A percentile compares a stretch with the other conserved stretches of the same genome.
Evolutionary conservation across 2,888 invertebrate species (phyloP).

Genomic region (Melieria omissa): DNA sequence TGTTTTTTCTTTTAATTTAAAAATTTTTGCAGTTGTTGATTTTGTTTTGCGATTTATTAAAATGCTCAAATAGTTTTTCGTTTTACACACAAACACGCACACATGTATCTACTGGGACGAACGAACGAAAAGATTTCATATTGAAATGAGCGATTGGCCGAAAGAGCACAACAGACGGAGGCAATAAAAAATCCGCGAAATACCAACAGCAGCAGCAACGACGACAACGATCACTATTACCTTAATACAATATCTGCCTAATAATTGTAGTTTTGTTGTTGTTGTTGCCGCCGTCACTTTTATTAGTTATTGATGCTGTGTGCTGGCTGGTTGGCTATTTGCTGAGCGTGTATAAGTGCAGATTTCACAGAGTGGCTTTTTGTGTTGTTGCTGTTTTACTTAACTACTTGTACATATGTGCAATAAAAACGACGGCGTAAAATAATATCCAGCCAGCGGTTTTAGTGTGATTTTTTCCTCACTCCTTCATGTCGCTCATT

Average conservation of each 20-base stretch:
- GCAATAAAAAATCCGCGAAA: background rate
- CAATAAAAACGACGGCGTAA: too few relatives aligned
- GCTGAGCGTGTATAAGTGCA: too few relatives aligned
- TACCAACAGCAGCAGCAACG: background rate
- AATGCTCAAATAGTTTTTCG: conserved; percentile 18
- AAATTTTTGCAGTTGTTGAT: too few relatives aligned
- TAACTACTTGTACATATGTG: too few relatives aligned
- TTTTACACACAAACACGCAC: conserved; percentile 11
- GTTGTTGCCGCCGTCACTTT: conserved; percentile 18
- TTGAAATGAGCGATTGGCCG: conserved; percentile 1
- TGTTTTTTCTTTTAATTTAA: too few relatives aligned
- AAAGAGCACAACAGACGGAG: background rate
- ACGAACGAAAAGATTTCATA: too few relatives aligned
- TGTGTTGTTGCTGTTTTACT: too few relatives aligned
- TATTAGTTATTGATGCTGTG: conserved; percentile 36
- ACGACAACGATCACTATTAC: conserved; percentile 6
- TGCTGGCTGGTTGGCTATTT: background rate
- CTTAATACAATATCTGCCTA: conserved; percentile 28
- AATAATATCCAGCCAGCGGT: too few relatives aligned
- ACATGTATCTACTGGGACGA: too few relatives aligned
- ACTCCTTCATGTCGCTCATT: too few relatives aligned
- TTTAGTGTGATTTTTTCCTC: too few relatives aligned
- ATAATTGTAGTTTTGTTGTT: conserved; percentile 19
- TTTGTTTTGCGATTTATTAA: conserved; percentile 14
- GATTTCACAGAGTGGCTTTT: too few relatives aligned